A percentile compares a stretch with the other conserved stretches of the same genome.
Evolutionary conservation across 1,140 invertebrate genomes (phyloP).

Genomic region (Branchinecta lindahli): DNA sequence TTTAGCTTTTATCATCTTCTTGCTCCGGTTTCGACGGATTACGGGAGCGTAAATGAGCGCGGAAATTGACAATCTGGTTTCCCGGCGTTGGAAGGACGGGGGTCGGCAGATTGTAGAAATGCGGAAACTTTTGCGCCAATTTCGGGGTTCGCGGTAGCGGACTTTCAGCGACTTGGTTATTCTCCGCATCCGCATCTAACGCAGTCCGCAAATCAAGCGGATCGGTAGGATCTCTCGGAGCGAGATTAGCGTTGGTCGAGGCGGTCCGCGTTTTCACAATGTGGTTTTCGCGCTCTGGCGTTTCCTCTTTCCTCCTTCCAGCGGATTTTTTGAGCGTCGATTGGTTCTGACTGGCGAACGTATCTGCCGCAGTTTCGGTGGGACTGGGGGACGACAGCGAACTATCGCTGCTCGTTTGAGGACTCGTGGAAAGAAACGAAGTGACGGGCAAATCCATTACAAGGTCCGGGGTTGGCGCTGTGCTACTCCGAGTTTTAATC

Average conservation of each 20-base stretch:
- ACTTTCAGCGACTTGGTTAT: slow-evolving; percentile 29
- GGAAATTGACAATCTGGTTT: neutral
- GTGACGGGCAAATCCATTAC: slow-evolving; percentile 63
- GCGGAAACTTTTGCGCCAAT: slow-evolving; percentile 9
- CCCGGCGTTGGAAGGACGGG: slow-evolving; percentile 29
- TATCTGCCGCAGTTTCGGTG: slow-evolving; percentile 51
- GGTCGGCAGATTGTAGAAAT: slow-evolving; percentile 16
- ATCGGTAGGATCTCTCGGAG: neutral
- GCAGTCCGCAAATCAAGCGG: neutral
- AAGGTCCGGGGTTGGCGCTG: slow-evolving; percentile 57
- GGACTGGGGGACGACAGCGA: slow-evolving; percentile 32
- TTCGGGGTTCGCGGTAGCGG: slow-evolving; percentile 34
- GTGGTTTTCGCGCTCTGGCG: slow-evolving; percentile 23
- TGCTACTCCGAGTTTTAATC: slow-evolving; percentile 31
- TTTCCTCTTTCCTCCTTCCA: slow-evolving; percentile 23
- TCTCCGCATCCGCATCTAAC: slow-evolving; percentile 25
- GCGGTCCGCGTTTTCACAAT: slow-evolving; percentile 23
- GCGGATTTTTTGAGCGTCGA: slow-evolving; percentile 53
- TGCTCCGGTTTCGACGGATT: neutral
- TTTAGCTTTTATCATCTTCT: neutral
- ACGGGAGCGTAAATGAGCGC: neutral
- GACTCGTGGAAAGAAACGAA: slow-evolving; percentile 26
- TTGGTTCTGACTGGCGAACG: slow-evolving; percentile 60
- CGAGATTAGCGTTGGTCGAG: slow-evolving; percentile 21
- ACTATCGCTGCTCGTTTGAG: slow-evolving; percentile 32